These are phyloP conservation scores for Synanthedon tipuliformis DNA, from an alignment of 2,888 invertebrate genomes.

Conservation along the genomic window DNA sequence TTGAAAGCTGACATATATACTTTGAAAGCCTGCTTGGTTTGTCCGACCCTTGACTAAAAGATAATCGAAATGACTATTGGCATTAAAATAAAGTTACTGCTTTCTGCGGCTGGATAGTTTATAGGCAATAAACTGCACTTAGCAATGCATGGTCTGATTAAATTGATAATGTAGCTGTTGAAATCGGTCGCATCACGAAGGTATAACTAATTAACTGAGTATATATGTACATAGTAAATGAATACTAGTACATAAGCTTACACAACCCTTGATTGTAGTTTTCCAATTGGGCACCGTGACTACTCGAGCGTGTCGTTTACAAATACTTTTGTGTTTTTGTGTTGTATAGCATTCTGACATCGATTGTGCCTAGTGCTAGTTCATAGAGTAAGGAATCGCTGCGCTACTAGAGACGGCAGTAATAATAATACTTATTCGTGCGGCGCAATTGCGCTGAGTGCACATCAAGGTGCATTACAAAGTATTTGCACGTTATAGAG, in stretches of 20 bases:
- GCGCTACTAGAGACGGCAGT: no score
- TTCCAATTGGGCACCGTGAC: background rate
- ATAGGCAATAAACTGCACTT: no score
- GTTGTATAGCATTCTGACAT: background rate
- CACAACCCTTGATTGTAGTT: background rate
- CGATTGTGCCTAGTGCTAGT: constrained; percentile 6
- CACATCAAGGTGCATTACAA: no score
- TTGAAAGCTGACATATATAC: no score
- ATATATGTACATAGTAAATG: background rate
- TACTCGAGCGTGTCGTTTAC: constrained; percentile 6
- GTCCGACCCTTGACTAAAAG: constrained; percentile 7
- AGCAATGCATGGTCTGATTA: no score
- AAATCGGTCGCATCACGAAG: background rate
- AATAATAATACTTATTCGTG: no score
- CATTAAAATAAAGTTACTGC: background rate
- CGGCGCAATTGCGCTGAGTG: no score
- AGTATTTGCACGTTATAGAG: no score
- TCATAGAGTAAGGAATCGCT: constrained; percentile 8
- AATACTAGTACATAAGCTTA: background rate
- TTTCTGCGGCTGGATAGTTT: constrained; percentile 6
- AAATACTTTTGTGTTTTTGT: background rate
- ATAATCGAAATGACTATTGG: constrained; percentile 12
- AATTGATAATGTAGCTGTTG: no score
- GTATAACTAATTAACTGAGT: background rate
- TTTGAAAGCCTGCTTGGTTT: no score